Evolutionary conservation across 2,797 vertebrate genomes (phyloP).

Genomic region (Argya squamiceps): DNA sequence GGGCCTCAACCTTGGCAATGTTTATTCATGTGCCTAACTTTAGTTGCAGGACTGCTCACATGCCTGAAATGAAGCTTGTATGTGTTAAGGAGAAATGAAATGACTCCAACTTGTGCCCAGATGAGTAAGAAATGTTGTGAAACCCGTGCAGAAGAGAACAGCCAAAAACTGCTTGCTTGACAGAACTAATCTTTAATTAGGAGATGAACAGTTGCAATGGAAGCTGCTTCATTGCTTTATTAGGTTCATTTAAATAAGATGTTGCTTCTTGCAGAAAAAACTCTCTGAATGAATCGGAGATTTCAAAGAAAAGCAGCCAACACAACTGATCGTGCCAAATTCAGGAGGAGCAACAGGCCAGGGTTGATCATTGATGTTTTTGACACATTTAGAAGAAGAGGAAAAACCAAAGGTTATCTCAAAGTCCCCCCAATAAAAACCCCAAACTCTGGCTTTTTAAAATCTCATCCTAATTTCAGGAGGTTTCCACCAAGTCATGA

Average conservation of each 20-base stretch:
- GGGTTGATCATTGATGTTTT: rapidly evolving
- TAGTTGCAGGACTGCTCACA: not conserved
- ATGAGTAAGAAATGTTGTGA: slow-evolving; percentile 70
- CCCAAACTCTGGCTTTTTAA: not conserved
- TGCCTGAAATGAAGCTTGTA: not conserved
- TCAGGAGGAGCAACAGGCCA: not conserved
- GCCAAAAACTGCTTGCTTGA: slow-evolving; percentile 59
- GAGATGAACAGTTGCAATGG: slow-evolving; percentile 22
- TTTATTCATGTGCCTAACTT: slow-evolving; percentile 39
- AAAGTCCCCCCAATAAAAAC: not conserved
- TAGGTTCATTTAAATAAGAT: slow-evolving; percentile 9
- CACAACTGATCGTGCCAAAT: not conserved
- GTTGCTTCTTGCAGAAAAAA: not conserved
- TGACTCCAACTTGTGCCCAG: slow-evolving; percentile 5
- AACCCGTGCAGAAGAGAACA: slow-evolving; percentile 26
- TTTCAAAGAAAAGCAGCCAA: not conserved
- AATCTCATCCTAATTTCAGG: not conserved
- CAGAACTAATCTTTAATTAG: slow-evolving; percentile 62
- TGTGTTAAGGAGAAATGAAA: slow-evolving; percentile 28
- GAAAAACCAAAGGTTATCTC: not conserved
- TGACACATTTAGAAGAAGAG: not conserved
- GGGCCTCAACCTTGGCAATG: slow-evolving; percentile 46
- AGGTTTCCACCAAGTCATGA: not conserved
- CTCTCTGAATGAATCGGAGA: not conserved
- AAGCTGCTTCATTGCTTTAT: slow-evolving; percentile 28